These are phyloP conservation scores for Gorsachius magnificus DNA, from an alignment of 2,797 vertebrate genomes.

Conservation along the genomic window DNA sequence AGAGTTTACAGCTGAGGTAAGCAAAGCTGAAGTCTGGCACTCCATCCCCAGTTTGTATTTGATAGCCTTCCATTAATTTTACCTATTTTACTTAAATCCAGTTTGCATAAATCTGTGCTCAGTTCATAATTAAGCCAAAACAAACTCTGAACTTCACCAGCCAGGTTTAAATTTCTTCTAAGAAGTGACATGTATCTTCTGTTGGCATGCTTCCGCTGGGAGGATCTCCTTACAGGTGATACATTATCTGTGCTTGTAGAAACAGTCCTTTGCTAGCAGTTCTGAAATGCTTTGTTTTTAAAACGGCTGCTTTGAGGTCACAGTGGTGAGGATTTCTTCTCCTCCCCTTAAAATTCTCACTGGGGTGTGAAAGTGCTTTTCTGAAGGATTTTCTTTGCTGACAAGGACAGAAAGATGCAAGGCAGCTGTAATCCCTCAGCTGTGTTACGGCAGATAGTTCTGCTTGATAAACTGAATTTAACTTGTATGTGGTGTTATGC, in stretches of 20 bases:
- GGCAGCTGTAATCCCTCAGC: background rate
- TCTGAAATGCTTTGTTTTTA: background rate
- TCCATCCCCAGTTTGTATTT: background rate
- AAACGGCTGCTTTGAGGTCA: background rate
- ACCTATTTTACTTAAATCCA: background rate
- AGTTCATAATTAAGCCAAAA: background rate
- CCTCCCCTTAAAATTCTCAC: background rate
- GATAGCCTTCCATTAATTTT: background rate
- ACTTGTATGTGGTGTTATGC: fast-evolving
- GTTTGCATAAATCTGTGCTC: background rate
- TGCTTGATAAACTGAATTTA: background rate
- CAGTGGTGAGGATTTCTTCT: background rate
- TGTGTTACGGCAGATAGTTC: background rate
- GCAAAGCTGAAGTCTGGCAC: background rate
- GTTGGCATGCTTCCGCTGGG: background rate
- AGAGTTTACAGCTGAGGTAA: background rate
- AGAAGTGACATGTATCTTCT: background rate
- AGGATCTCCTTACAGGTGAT: background rate
- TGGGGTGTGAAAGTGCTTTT: background rate
- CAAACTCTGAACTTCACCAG: background rate
- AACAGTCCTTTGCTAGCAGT: background rate
- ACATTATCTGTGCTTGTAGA: background rate
- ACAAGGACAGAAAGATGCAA: background rate
- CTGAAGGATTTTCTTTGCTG: background rate
- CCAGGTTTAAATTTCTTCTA: background rate